Percentiles rank a stretch among this genome's conserved stretches.
These are phyloP conservation scores for Apostichopus parvimensis DNA, from an alignment of 35 echinoderm and acorn worm genomes.

Conservation along the genomic window DNA sequence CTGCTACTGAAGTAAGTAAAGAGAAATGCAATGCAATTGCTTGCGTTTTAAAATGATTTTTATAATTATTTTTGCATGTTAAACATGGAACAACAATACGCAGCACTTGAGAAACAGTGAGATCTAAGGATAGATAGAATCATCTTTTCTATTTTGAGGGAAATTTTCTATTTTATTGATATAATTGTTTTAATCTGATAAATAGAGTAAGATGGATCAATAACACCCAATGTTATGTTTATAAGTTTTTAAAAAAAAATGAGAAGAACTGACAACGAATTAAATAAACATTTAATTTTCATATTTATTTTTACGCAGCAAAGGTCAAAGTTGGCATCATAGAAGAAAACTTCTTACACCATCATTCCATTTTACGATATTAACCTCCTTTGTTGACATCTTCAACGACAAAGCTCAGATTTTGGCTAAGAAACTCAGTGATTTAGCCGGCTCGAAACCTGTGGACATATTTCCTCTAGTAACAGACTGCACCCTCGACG, in stretches of 20 bases:
- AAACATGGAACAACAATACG: too few species aligned
- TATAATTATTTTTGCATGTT: not conserved
- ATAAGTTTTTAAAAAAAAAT: too few species aligned
- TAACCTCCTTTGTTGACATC: conserved; percentile 65
- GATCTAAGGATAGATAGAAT: too few species aligned
- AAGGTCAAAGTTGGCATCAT: conserved; percentile 73
- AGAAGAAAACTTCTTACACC: conserved; percentile 80
- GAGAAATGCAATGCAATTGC: not conserved
- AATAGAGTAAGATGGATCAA: too few species aligned
- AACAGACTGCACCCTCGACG: conserved; percentile 49
- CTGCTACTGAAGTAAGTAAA: conserved; percentile 33
- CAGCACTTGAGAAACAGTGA: too few species aligned
- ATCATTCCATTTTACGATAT: conserved; percentile 82
- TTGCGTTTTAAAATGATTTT: not conserved
- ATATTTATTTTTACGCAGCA: conserved; percentile 46
- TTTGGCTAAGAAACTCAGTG: conserved; percentile 59
- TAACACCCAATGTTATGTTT: too few species aligned
- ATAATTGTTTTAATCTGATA: too few species aligned
- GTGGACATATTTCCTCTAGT: conserved; percentile 59
- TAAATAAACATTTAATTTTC: too few species aligned
- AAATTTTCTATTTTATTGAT: too few species aligned
- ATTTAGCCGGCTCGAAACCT: not conserved
- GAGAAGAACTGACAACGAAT: too few species aligned
- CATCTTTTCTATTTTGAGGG: too few species aligned
- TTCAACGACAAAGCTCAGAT: conserved; percentile 84